phyloP scores from a whole-genome alignment of 2,113 vertebrate species.

The Hippocampus abdominalis region DNA sequence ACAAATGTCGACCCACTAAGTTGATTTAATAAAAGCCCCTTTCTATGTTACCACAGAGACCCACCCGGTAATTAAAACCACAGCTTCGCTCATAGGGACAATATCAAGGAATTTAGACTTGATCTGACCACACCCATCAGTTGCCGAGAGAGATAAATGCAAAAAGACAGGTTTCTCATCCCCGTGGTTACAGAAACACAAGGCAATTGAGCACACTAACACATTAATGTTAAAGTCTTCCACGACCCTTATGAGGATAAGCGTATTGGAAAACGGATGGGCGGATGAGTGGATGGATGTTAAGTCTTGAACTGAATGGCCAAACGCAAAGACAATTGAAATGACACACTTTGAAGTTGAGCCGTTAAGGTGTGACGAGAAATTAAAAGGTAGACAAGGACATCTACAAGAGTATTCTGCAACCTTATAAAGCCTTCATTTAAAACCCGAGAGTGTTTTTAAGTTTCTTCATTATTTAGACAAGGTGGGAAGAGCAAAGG shows the following conservation, averaged over 20 bases:
- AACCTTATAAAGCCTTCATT: slow-evolving; percentile 56
- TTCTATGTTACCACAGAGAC: slow-evolving; percentile 58
- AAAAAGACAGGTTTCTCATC: slow-evolving; percentile 26
- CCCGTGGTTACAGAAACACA: slow-evolving; percentile 22
- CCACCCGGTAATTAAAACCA: slow-evolving; percentile 59
- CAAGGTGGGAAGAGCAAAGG: slow-evolving; percentile 41
- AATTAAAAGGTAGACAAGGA: slow-evolving; percentile 22
- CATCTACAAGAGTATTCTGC: slow-evolving; percentile 9
- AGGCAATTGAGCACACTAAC: slow-evolving; percentile 33
- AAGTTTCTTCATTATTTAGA: slow-evolving; percentile 67
- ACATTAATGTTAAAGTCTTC: too few species aligned
- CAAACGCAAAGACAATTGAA: slow-evolving; percentile 29
- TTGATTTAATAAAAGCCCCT: slow-evolving; percentile 67
- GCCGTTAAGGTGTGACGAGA: slow-evolving; percentile 25
- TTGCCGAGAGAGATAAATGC: slow-evolving; percentile 49
- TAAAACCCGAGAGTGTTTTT: slow-evolving; percentile 66
- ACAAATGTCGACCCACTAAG: slow-evolving; percentile 60
- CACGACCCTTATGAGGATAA: too few species aligned
- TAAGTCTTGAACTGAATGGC: slow-evolving; percentile 31
- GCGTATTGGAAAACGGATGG: too few species aligned
- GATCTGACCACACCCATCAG: slow-evolving; percentile 41
- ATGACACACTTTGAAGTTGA: slow-evolving; percentile 35
- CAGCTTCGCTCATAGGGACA: slow-evolving; percentile 24
- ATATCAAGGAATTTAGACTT: slow-evolving; percentile 55
- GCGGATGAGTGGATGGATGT: slow-evolving; percentile 17